phyloP scores from a whole-genome alignment of 2,113 vertebrate species.

The Erythrolamprus reginae region DNA sequence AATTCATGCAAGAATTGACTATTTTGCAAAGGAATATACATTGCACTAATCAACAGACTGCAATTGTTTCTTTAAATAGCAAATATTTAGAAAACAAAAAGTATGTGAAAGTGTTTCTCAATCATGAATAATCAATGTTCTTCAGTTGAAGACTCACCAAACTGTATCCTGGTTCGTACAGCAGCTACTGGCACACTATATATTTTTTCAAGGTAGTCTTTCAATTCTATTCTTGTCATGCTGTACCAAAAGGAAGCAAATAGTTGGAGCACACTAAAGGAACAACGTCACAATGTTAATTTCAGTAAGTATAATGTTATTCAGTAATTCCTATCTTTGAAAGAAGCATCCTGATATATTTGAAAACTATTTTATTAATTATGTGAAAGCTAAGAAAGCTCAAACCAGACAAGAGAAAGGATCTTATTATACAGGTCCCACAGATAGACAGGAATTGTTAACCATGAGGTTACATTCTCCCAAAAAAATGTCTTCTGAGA shows the following conservation, averaged over 20 bases:
- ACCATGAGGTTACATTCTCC: background rate
- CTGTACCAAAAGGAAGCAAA: slow-evolving; percentile 59
- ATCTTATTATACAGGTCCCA: background rate
- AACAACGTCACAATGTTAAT: background rate
- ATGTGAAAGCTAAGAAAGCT: background rate
- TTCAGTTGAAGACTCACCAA: slow-evolving; percentile 69
- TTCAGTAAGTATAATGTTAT: background rate
- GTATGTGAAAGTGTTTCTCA: background rate
- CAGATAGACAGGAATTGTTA: background rate
- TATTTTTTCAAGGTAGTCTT: slow-evolving; percentile 89
- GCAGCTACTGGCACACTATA: slow-evolving; percentile 84
- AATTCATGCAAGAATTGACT: background rate
- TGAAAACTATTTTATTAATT: background rate
- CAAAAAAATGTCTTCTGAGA: background rate
- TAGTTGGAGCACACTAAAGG: background rate
- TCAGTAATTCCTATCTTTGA: background rate
- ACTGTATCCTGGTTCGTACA: slow-evolving; percentile 90
- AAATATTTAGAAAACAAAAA: background rate
- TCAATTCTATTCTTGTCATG: slow-evolving; percentile 91
- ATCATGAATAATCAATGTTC: slow-evolving; percentile 9
- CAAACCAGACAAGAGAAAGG: background rate
- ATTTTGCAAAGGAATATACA: background rate
- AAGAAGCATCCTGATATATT: background rate
- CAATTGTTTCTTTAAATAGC: background rate
- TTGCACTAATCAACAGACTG: background rate